Base-by-base conservation (phyloP, 2,113 vertebrate genomes). In the Campylomormyrus tamandua region DNA sequence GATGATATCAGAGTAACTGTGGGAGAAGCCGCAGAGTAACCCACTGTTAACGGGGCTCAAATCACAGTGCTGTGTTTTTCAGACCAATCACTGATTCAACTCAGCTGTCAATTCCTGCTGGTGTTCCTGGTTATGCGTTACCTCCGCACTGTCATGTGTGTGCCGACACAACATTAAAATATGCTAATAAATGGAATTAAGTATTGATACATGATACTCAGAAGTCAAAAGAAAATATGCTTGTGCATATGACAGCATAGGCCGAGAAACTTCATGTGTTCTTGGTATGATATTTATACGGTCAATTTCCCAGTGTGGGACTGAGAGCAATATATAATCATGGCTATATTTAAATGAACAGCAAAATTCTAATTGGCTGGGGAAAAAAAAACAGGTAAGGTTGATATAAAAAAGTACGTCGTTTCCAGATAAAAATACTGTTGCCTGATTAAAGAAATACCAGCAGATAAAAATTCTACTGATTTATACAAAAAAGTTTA, bases 1-100 rank as follows among this genome's bases (percentile, higher is more conserved):
- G 92, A 98, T 97, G 92, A 99, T 96, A 90, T 96, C 97, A 91
- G 97, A 96, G 94, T 99, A 99, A 93, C 98, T 99, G 91, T 50
- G 80, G 56, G 42, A 42, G 39, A 88, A 66, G 39, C n/a, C 31
- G 11, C 19, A 85, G 77, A 62, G 52, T 8, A 1, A 24, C 50
- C 85, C 5, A 46, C 7, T 2, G 21, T 88, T 66, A 66, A 42
- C 0, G 53, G 11, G 4, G 27, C 31, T 31, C 50, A 35, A 53
- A 87, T 52, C 1, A 56, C 19, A 53, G 19, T 21, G 48, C 50
- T 19, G 27, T 35, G 31, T 35, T 87, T 86, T 15, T 86, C 48
- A 46, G 5, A 52, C 13, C 13, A 52, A 31, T 24, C 6, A 50
- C 3, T 6, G 48, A n/a, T 19, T 27, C 45, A 86, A 11, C 15